phyloP scores from a whole-genome alignment of 2,113 vertebrate species.

The Pseudolaguvia tuberculata region DNA sequence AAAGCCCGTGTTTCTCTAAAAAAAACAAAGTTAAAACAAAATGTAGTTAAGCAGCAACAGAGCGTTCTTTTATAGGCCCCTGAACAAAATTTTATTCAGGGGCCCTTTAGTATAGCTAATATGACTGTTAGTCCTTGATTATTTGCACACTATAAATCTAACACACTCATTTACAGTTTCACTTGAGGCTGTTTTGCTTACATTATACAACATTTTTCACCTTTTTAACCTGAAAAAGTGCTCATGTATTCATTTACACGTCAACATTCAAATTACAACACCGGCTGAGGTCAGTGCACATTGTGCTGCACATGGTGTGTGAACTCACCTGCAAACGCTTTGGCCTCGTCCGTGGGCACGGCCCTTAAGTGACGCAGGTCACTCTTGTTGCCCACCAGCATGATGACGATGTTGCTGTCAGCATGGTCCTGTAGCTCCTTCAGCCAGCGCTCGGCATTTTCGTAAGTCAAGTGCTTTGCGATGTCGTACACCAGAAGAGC shows the following conservation, averaged over 20 bases:
- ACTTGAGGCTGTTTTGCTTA: too few relatives aligned
- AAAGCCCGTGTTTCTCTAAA: slow-evolving; percentile 76
- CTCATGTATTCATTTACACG: too few relatives aligned
- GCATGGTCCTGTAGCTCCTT: slow-evolving; percentile 85
- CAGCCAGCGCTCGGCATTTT: slow-evolving; percentile 81
- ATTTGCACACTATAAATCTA: too few relatives aligned
- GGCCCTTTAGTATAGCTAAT: too few relatives aligned
- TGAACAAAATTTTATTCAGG: too few relatives aligned
- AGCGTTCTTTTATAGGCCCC: too few relatives aligned
- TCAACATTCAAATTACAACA: too few relatives aligned
- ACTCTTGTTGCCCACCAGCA: slow-evolving; percentile 85
- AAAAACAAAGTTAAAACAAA: slow-evolving; percentile 28
- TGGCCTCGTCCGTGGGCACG: slow-evolving; percentile 76
- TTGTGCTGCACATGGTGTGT: background rate
- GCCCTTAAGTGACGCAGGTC: slow-evolving; percentile 77
- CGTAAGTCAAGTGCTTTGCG: slow-evolving; percentile 81
- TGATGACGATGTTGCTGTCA: slow-evolving; percentile 81
- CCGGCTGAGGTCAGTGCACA: too few relatives aligned
- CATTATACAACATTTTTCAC: too few relatives aligned
- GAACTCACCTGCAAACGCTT: slow-evolving; percentile 71
- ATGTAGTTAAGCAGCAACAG: background rate
- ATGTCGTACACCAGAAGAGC: slow-evolving; percentile 82
- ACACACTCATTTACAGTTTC: too few relatives aligned
- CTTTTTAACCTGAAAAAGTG: too few relatives aligned
- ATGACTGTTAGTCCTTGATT: too few relatives aligned